These are phyloP conservation scores for Pecten maximus DNA, from an alignment of 2,888 invertebrate genomes.

Conservation along the genomic window DNA sequence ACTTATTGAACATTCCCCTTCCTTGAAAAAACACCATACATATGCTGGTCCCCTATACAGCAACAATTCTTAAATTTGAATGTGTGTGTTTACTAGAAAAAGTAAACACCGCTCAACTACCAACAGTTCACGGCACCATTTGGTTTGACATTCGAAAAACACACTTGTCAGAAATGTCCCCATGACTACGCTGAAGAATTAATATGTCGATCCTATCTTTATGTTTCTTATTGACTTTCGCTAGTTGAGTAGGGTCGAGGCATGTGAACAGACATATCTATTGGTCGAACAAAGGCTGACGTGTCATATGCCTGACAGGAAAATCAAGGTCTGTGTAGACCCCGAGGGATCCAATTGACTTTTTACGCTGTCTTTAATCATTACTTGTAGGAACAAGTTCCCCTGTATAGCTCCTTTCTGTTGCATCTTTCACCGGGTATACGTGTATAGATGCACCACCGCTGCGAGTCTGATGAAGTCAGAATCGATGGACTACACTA, in stretches of 20 bases:
- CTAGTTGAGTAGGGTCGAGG: neutral
- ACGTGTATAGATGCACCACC: neutral
- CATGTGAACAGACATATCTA: neutral
- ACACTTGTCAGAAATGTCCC: neutral
- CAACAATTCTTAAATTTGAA: too few species aligned
- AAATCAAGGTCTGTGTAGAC: neutral
- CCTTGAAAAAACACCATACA: too few species aligned
- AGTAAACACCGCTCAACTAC: too few species aligned
- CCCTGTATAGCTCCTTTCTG: neutral
- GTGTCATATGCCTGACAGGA: neutral
- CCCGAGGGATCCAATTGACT: neutral
- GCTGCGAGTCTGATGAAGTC: constrained; percentile 3
- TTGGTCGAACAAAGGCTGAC: neutral
- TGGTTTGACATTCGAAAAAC: too few species aligned
- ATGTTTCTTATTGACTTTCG: neutral
- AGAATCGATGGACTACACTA: constrained; percentile 21
- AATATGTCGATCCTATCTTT: neutral
- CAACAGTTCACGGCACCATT: too few species aligned
- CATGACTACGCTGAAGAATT: neutral
- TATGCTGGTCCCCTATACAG: too few species aligned
- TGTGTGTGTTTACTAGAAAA: too few species aligned
- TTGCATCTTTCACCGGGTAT: neutral
- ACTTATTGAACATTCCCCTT: too few species aligned
- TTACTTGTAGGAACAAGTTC: neutral
- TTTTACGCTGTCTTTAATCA: neutral